Evolutionary conservation across 2,113 vertebrate genomes (phyloP), one percentile per base, ranked within the genome.

Genomic region (Mugil cephalus): DNA sequence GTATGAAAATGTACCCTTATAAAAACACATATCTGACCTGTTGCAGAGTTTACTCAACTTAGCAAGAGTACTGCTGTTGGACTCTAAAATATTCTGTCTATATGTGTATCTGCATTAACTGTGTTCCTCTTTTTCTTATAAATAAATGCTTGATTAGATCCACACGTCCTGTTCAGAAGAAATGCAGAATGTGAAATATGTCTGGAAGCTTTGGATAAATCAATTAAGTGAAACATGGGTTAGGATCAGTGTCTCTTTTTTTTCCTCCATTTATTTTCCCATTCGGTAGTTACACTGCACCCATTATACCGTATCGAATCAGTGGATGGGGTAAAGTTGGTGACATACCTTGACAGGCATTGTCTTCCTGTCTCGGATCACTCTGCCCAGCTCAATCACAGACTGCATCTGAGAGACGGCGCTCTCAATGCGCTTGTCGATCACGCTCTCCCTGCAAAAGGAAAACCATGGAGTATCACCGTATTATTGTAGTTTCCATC

Each of bases 321-420:
- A 69, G 35, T 35, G 18, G 21, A 50, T 10, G 14, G 13, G 39
- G 18, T 69, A 10, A 63, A 72, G 48, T 8, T 42, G 66, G 60
- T 61, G 42, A 55, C 90, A 77, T 80, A 99, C 98, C 96, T 99
- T 99, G 79, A 99, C 94, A 8, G 98, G 98, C 76, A 99, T 94
- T 4, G 96, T 97, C 91, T 95, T 99, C 52, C 98, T 94, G 93
- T 99, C 98, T 83, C 98, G 91, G 85, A 99, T 98, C 86, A 99
- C 97, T 84, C 98, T 92, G 34, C 98, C 98, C 67, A 99, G 95
- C 89, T 99, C 98, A 81, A 99, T 97, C 91, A 99, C 95, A 10
- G 98, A 99, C 87, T 99, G 98, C 97, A 99, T 98, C 78, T 94
- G 95, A 63, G 94, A 96, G 45, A 99, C 94, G 0, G 97, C 96